These are phyloP conservation scores for Poecilia wingei DNA, from an alignment of 2,797 vertebrate species.

Conservation along the genomic window DNA sequence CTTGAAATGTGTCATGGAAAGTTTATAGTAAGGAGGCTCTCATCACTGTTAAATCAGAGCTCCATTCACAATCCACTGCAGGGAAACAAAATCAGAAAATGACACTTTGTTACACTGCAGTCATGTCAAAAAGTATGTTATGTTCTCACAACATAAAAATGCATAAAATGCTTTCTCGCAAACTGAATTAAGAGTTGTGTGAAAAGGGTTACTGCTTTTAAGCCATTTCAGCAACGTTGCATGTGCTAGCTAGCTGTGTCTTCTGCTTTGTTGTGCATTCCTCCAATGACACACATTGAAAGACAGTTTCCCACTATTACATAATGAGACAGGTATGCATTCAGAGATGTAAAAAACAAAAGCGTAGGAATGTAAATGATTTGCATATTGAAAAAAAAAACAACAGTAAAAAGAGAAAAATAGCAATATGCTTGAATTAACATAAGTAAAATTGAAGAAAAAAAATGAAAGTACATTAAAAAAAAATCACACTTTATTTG, in stretches of 20 bases:
- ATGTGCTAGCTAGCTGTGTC: neutral
- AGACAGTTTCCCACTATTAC: neutral
- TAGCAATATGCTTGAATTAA: neutral
- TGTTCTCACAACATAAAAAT: neutral
- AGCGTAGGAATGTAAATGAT: neutral
- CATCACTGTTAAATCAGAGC: neutral
- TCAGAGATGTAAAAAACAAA: no score
- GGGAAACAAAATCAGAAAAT: neutral
- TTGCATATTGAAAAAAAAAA: neutral
- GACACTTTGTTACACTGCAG: neutral
- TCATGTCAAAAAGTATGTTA: neutral
- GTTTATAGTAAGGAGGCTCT: constrained; percentile 1
- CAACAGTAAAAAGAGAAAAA: neutral
- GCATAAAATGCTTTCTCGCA: neutral
- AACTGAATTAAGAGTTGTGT: neutral
- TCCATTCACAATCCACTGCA: neutral
- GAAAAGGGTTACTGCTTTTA: neutral
- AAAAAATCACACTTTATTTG: neutral
- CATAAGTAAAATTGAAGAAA: neutral
- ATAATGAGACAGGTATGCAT: neutral
- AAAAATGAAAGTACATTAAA: neutral
- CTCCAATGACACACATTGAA: neutral
- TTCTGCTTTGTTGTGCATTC: neutral
- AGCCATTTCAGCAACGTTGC: constrained; percentile 1
- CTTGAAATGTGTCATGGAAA: constrained; percentile 28